These are phyloP conservation scores for Apeira syringaria DNA, from an alignment of 2,888 invertebrate species.

Conservation along the genomic window DNA sequence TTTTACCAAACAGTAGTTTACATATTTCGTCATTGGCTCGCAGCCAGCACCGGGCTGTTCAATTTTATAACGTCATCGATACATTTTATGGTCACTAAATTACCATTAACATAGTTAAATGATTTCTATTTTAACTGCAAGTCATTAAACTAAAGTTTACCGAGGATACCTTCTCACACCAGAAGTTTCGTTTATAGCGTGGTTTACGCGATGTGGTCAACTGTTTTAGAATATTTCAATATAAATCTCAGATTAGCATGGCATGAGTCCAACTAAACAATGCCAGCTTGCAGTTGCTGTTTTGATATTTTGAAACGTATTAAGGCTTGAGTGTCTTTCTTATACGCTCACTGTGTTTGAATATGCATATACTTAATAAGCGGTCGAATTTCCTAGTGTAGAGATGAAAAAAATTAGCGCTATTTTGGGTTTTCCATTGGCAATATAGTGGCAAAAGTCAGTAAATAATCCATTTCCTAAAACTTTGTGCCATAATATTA, in stretches of 20 bases:
- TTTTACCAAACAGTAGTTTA: slow-evolving; percentile 8
- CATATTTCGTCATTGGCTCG: slow-evolving; percentile 16
- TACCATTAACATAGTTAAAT: slow-evolving; percentile 31
- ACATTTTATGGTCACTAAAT: slow-evolving; percentile 26
- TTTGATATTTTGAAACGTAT: too few relatives aligned
- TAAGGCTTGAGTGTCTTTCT: too few relatives aligned
- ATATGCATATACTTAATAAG: too few relatives aligned
- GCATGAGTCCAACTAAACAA: not conserved
- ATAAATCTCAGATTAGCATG: not conserved
- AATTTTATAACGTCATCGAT: slow-evolving; percentile 27
- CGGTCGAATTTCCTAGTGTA: too few relatives aligned
- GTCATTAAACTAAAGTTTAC: slow-evolving; percentile 28
- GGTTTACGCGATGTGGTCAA: not conserved
- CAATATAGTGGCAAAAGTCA: too few relatives aligned
- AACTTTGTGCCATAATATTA: too few relatives aligned
- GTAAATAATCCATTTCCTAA: too few relatives aligned
- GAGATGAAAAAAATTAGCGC: too few relatives aligned
- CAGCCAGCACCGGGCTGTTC: slow-evolving; percentile 20
- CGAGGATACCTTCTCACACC: slow-evolving; percentile 1
- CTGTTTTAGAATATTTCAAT: not conserved
- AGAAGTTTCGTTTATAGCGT: not conserved
- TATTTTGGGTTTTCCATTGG: too few relatives aligned
- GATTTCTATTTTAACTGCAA: slow-evolving; percentile 35
- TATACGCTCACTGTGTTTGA: too few relatives aligned
- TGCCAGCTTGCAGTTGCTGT: not conserved